A percentile compares a stretch with the other conserved stretches of the same genome.
These are phyloP conservation scores for Furcula furcula DNA, from an alignment of 2,888 invertebrate species.

Conservation along the genomic window DNA sequence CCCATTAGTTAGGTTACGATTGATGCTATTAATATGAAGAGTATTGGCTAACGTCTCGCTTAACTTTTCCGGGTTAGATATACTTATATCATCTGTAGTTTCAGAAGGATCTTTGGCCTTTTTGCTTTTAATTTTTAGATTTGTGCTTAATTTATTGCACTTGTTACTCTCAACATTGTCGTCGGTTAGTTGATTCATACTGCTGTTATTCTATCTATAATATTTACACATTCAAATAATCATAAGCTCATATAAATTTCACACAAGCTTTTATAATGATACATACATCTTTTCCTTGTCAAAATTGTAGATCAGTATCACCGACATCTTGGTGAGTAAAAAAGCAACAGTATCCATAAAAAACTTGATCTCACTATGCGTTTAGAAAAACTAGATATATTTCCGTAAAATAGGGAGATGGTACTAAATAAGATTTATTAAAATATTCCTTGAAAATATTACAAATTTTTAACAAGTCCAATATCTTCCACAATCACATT, in stretches of 20 bases:
- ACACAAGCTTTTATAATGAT: slow-evolving; percentile 54
- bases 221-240: slow-evolving; percentile 71
- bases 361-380: slow-evolving; percentile 42
- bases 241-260: slow-evolving; percentile 57
- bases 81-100: slow-evolving; percentile 56
- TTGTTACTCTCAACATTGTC: slow-evolving; percentile 66
- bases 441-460: slow-evolving; percentile 55
- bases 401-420: slow-evolving; percentile 39
- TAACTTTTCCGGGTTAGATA: slow-evolving; percentile 62
- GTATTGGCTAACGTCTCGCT: slow-evolving; percentile 66
- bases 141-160: slow-evolving; percentile 66
- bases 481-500: slow-evolving; percentile 72
- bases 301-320: slow-evolving; percentile 72
- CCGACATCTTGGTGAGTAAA: slow-evolving; percentile 75
- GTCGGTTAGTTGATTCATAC: slow-evolving; percentile 70
- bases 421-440: slow-evolving; percentile 46
- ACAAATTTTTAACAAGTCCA: slow-evolving; percentile 50
- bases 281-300: slow-evolving; percentile 69
- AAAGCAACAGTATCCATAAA: slow-evolving; percentile 49
- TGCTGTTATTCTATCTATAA: slow-evolving; percentile 61
- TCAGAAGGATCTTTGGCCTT: slow-evolving; percentile 76
- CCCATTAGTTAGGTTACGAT: slow-evolving; percentile 74
- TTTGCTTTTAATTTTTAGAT: slow-evolving; percentile 71
- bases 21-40: slow-evolving; percentile 68
- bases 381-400: slow-evolving; percentile 36